Percentiles rank a stretch among this genome's conserved stretches.
Conservation (phyloP, 2,888 invertebrate genomes). For the Parnassius smintheus region DNA sequence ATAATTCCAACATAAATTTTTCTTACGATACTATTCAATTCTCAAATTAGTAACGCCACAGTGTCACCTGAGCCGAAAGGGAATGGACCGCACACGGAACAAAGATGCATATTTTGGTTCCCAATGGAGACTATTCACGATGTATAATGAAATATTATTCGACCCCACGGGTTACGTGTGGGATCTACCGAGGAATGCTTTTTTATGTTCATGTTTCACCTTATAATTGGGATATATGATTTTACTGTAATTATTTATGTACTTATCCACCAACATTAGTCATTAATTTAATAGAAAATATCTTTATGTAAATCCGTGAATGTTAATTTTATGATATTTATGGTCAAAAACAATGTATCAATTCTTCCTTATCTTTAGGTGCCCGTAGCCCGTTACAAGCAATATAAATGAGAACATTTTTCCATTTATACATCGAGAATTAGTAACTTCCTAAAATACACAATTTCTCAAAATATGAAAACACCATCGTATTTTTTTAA, state of each 20-base stretch:
- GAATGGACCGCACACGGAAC: slow-evolving; percentile 64
- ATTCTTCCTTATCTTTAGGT: no score
- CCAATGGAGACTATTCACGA: slow-evolving; percentile 61
- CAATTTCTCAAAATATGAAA: no score
- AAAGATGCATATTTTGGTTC: slow-evolving; percentile 71
- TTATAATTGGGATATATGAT: slow-evolving; percentile 64
- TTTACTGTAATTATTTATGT: slow-evolving; percentile 64
- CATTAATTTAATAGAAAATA: neutral
- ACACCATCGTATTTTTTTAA: no score
- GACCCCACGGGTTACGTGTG: slow-evolving; percentile 65
- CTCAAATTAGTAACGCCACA: slow-evolving; percentile 71
- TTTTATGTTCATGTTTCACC: slow-evolving; percentile 57
- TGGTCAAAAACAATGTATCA: no score
- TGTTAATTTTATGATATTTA: neutral
- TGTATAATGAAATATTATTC: slow-evolving; percentile 69
- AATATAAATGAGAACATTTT: no score
- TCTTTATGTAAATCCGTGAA: neutral
- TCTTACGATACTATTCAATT: slow-evolving; percentile 32
- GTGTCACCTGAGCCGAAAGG: slow-evolving; percentile 73
- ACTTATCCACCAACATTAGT: slow-evolving; percentile 34
- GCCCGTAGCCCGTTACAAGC: no score
- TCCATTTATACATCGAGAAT: no score
- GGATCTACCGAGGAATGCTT: slow-evolving; percentile 46
- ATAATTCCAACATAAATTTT: slow-evolving; percentile 37
- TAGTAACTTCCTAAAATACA: no score